phyloP scores from a whole-genome alignment of 2,888 invertebrate species.

The Drosophila differens region DNA sequence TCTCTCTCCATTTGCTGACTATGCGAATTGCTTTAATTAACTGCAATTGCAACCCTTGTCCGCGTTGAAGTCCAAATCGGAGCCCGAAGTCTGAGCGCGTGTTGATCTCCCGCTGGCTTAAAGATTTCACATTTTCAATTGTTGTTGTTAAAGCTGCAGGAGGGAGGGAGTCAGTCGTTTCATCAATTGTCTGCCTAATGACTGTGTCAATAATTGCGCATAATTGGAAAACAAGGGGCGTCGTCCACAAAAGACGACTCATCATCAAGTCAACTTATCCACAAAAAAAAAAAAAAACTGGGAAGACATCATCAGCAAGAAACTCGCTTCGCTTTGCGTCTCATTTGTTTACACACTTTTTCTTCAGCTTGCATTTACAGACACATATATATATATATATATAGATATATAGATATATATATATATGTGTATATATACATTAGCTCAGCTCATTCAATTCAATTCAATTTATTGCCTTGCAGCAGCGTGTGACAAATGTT shows the following conservation, averaged over 20 bases:
- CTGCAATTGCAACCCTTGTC: slow-evolving; percentile 66
- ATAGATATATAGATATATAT: no score
- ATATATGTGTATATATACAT: slow-evolving; percentile 1
- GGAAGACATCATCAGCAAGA: slow-evolving; percentile 20
- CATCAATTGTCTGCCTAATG: slow-evolving; percentile 74
- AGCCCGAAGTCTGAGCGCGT: slow-evolving; percentile 54
- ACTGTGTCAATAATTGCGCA: slow-evolving; percentile 79
- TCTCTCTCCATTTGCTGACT: slow-evolving; percentile 9
- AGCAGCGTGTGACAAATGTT: slow-evolving; percentile 45
- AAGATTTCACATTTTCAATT: slow-evolving; percentile 73
- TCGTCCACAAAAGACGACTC: slow-evolving; percentile 48
- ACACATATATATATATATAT: slow-evolving; percentile 3
- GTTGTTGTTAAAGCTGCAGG: slow-evolving; percentile 25
- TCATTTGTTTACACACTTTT: slow-evolving; percentile 73
- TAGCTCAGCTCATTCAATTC: slow-evolving; percentile 16
- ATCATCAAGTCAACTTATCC: slow-evolving; percentile 26
- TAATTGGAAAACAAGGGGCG: slow-evolving; percentile 77
- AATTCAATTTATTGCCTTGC: slow-evolving; percentile 46
- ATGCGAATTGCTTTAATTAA: slow-evolving; percentile 61
- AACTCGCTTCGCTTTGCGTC: slow-evolving; percentile 36
- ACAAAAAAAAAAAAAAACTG: background rate
- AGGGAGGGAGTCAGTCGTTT: slow-evolving; percentile 36
- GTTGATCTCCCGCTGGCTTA: slow-evolving; percentile 69
- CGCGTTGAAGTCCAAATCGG: slow-evolving; percentile 24
- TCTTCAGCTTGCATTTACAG: slow-evolving; percentile 26